A percentile compares a stretch with the other conserved stretches of the same genome.
phyloP scores from a whole-genome alignment of 1,140 invertebrate genomes.

The Aradophagus sp. region DNA sequence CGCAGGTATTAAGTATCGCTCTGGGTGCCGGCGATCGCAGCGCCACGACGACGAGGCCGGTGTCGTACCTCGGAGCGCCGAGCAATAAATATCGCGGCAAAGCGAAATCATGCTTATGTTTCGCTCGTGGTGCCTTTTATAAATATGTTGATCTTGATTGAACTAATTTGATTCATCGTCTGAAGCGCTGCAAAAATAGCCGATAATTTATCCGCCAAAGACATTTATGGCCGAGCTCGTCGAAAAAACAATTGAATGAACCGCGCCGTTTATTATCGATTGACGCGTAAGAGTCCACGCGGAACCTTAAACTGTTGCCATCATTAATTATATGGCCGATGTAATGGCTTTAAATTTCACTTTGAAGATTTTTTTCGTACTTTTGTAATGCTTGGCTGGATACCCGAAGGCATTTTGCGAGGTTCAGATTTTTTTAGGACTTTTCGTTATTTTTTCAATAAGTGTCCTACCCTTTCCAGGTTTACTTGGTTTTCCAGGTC shows the following conservation, averaged over 20 bases:
- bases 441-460: no score
- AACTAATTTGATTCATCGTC: constrained; percentile 47
- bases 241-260: constrained; percentile 14
- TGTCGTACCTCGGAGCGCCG: constrained; percentile 35
- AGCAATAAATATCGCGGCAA: constrained; percentile 47
- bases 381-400: no score
- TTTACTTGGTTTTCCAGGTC: no score
- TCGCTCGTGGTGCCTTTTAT: constrained; percentile 41
- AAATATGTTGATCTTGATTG: constrained; percentile 55
- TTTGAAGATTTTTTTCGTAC: no score
- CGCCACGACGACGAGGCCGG: constrained; percentile 37
- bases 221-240: constrained; percentile 25
- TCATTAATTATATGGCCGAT: no score
- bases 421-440: no score
- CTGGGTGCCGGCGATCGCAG: constrained; percentile 43
- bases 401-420: no score
- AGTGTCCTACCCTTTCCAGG: no score
- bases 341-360: no score
- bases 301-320: no score
- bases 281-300: constrained; percentile 1
- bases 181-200: constrained; percentile 33
- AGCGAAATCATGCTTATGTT: constrained; percentile 36
- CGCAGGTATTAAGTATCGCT: constrained; percentile 45
- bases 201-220: constrained; percentile 28
- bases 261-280: constrained; percentile 3